Percentiles rank a stretch among this genome's conserved stretches.
phyloP scores from a whole-genome alignment of 2,797 vertebrate genomes.

The Podargus strigoides region DNA sequence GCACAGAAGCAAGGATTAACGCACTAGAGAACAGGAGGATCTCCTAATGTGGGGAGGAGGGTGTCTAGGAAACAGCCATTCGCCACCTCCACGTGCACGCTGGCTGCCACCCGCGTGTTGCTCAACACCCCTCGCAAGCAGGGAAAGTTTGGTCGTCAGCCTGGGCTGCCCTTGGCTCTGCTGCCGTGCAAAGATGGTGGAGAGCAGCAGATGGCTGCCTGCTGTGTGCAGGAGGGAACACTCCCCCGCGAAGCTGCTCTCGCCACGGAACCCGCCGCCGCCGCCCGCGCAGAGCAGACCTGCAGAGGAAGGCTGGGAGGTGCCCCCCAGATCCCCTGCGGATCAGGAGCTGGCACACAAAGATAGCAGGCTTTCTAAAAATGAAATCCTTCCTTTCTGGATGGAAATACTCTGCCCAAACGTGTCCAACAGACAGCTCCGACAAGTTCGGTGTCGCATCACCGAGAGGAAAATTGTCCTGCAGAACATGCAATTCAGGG shows the following conservation, averaged over 20 bases:
- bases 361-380: background rate
- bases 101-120: background rate
- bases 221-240: background rate
- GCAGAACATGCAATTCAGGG: background rate
- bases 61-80: background rate
- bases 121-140: background rate
- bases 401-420: background rate
- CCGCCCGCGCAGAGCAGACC: background rate
- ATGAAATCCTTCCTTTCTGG: background rate
- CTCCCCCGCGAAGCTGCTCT: background rate
- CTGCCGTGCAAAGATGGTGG: background rate
- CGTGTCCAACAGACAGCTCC: background rate
- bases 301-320: background rate
- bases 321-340: background rate
- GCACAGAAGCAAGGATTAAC: background rate
- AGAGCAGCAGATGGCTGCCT: background rate
- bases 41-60: background rate
- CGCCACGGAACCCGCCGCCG: rapidly evolving
- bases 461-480: rapidly evolving
- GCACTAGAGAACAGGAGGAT: background rate
- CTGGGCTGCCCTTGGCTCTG: background rate
- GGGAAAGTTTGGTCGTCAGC: background rate
- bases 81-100: background rate
- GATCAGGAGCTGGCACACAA: background rate
- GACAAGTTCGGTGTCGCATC: background rate